phyloP scores from a whole-genome alignment of 2,888 invertebrate species.

The Mactromeris polynyma region DNA sequence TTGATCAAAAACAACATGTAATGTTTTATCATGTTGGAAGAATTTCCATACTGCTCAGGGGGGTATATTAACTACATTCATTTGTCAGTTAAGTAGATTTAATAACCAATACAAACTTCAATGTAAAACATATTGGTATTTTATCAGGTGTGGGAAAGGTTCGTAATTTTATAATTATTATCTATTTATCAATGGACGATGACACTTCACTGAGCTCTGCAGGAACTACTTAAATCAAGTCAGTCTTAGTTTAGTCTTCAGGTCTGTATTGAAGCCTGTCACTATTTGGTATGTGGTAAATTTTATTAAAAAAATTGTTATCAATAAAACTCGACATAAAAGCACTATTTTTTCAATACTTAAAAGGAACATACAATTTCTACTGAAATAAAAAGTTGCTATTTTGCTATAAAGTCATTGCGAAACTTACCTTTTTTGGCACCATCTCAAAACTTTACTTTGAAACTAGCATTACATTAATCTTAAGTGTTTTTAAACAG shows the following conservation, averaged over 20 bases:
- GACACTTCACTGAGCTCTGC: not conserved
- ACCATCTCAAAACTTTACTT: too few relatives aligned
- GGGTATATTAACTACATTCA: not conserved
- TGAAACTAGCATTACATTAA: too few relatives aligned
- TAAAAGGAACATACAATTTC: too few relatives aligned
- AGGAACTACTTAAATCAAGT: not conserved
- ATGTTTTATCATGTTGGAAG: not conserved
- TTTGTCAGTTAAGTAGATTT: conserved; percentile 18
- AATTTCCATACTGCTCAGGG: not conserved
- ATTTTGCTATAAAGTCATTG: too few relatives aligned
- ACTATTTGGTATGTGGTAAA: too few relatives aligned
- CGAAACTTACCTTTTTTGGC: too few relatives aligned
- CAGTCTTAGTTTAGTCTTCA: not conserved
- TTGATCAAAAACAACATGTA: not conserved
- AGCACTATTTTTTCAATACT: too few relatives aligned
- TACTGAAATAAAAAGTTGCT: too few relatives aligned
- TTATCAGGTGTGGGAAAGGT: conserved; percentile 8
- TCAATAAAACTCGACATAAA: too few relatives aligned
- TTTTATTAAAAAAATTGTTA: too few relatives aligned
- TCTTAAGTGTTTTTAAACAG: too few relatives aligned
- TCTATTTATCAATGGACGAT: not conserved
- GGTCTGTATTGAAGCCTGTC: too few relatives aligned
- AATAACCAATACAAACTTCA: not conserved
- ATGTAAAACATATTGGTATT: conserved; percentile 3
- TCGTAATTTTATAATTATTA: conserved; percentile 15